phyloP scores from a whole-genome alignment of 1,140 invertebrate species.

The Mizuhopecten yessoensis region DNA sequence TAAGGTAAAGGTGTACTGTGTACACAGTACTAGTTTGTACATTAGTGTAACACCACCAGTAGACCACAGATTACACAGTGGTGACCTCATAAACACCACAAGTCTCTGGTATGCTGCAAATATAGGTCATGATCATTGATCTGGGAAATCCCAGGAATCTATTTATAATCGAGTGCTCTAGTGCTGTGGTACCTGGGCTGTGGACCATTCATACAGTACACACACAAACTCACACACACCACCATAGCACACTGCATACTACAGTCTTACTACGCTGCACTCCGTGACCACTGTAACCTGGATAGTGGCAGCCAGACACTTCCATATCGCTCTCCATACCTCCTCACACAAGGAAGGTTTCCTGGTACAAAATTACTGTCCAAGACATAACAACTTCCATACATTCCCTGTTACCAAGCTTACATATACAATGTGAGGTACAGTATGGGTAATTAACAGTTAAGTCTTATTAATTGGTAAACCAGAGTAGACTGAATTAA shows the following conservation, averaged over 20 bases:
- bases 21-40: too few species aligned
- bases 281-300: background rate
- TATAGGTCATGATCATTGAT: conserved; percentile 39
- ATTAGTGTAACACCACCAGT: too few species aligned
- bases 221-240: background rate
- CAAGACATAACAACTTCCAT: too few species aligned
- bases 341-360: background rate
- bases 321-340: background rate
- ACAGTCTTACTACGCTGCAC: conserved; percentile 23
- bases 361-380: too few species aligned
- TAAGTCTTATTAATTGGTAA: too few species aligned
- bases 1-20: too few species aligned
- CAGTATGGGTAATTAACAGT: too few species aligned
- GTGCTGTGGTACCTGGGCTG: conserved; percentile 29
- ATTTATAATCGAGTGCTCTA: background rate
- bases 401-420: too few species aligned
- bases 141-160: conserved; percentile 30
- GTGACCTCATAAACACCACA: conserved; percentile 27
- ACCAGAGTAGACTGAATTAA: too few species aligned
- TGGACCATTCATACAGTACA: conserved; percentile 38
- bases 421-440: too few species aligned
- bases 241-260: background rate
- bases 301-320: background rate
- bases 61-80: background rate
- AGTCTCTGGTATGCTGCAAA: conserved; percentile 25